Conservation (phyloP, 2,113 vertebrate species). For the Pao palembangensis region DNA sequence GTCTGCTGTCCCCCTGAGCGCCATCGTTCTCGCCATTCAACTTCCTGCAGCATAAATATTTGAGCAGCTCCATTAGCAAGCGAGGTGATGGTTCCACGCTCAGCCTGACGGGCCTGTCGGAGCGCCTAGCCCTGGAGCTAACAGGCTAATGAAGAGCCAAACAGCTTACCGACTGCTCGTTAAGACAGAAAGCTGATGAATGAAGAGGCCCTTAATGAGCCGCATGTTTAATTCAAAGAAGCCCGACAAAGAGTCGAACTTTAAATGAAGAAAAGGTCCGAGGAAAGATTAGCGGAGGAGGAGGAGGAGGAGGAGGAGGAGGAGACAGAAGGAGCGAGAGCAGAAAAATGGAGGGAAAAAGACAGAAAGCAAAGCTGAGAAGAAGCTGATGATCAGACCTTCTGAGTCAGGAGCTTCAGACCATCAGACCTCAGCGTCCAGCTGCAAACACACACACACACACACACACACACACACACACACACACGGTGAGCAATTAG, state of each 20-base stretch:
- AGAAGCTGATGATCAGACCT: too few species aligned
- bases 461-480: too few species aligned
- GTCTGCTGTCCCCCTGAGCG: conserved; percentile 51
- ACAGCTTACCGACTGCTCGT: conserved; percentile 66
- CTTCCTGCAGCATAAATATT: conserved; percentile 70
- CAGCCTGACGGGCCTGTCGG: conserved; percentile 54
- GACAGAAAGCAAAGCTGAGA: background rate
- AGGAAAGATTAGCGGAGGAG: conserved; percentile 30
- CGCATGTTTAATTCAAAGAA: conserved; percentile 53
- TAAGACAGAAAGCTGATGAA: conserved; percentile 64
- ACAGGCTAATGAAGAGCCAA: conserved; percentile 62
- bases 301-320: background rate
- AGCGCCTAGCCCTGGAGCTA: conserved; percentile 45
- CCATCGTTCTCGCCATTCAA: conserved; percentile 54
- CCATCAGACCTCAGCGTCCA: too few species aligned
- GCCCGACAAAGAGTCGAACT: conserved; percentile 38
- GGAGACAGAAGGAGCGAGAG: background rate
- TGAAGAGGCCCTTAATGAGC: conserved; percentile 45
- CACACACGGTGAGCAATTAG: background rate
- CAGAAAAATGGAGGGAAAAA: background rate
- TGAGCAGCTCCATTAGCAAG: conserved; percentile 62
- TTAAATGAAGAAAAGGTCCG: conserved; percentile 48
- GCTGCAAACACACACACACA: too few species aligned
- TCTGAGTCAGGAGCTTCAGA: too few species aligned
- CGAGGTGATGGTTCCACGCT: conserved; percentile 54